phyloP scores from a whole-genome alignment of 2,797 vertebrate species.

The Myotis daubentonii region DNA sequence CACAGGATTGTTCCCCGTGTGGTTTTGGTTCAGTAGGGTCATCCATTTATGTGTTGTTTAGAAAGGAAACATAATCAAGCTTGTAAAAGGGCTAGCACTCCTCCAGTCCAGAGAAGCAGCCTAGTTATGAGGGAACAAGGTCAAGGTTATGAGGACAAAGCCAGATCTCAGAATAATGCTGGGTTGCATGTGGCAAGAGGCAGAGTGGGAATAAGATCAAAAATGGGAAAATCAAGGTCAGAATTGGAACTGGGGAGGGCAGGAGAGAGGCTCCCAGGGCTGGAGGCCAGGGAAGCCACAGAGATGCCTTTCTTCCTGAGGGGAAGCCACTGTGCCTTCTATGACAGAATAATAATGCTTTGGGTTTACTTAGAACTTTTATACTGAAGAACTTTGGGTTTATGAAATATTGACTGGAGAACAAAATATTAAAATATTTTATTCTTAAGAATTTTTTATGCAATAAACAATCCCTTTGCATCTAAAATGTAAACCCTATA shows the following conservation, averaged over 20 bases:
- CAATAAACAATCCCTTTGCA: not conserved
- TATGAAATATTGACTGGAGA: not conserved
- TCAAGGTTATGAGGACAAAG: not conserved
- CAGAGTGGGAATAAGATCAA: not conserved
- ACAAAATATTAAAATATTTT: conserved; percentile 24
- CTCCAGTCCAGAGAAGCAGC: not conserved
- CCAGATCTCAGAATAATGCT: not conserved
- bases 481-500: not conserved
- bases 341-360: not conserved
- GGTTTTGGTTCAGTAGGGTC: not conserved
- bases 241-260: not conserved
- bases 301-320: not conserved
- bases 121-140: not conserved
- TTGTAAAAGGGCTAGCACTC: not conserved
- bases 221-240: conserved; percentile 11
- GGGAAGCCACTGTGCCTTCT: not conserved
- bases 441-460: not conserved
- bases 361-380: not conserved
- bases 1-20: not conserved
- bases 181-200: not conserved
- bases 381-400: not conserved
- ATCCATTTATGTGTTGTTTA: conserved; percentile 38
- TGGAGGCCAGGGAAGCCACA: not conserved
- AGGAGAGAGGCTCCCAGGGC: not conserved
- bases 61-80: conserved; percentile 35